phyloP scores from a whole-genome alignment of 2,797 vertebrate genomes.

The Acrossocheilus wenchowensis region DNA sequence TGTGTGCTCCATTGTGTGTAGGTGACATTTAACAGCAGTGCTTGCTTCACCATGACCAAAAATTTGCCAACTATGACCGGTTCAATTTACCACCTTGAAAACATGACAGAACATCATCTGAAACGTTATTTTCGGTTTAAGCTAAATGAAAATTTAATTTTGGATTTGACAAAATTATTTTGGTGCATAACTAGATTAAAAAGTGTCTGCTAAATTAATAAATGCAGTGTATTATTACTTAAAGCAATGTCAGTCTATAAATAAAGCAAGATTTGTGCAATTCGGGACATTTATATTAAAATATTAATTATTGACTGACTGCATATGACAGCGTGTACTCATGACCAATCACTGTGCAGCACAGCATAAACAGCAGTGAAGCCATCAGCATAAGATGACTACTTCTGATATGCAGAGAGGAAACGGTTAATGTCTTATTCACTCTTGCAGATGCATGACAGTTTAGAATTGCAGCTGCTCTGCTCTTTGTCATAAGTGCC shows the following conservation, averaged over 20 bases:
- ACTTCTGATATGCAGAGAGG: background rate
- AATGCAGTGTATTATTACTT: background rate
- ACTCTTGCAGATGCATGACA: background rate
- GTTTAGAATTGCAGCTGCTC: background rate
- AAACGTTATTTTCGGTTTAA: background rate
- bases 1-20: background rate
- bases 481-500: background rate
- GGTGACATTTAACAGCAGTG: background rate
- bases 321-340: background rate
- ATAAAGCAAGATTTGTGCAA: background rate
- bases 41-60: background rate
- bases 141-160: background rate
- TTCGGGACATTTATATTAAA: background rate
- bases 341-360: background rate
- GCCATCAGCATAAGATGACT: background rate
- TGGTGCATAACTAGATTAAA: background rate
- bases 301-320: background rate
- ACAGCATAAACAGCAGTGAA: background rate
- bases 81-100: background rate
- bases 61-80: background rate
- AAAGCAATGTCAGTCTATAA: background rate
- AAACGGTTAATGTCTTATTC: background rate
- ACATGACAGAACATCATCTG: background rate
- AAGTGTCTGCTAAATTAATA: background rate
- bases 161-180: background rate